Conservation (phyloP, 2,113 vertebrate species). For the Megaleporinus macrocephalus region DNA sequence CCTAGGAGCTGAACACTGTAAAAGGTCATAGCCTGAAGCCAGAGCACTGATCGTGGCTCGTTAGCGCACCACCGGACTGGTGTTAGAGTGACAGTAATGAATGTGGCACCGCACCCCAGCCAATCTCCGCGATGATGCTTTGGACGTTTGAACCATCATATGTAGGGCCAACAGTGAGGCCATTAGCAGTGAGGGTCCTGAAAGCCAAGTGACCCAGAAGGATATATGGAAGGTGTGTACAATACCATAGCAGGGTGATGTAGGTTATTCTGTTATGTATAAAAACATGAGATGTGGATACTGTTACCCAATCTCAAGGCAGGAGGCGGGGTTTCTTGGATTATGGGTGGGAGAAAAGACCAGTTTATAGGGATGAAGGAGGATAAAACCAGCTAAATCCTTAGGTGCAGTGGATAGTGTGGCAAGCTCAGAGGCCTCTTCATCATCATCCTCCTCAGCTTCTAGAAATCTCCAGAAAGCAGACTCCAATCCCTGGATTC, state of each 20-base stretch:
- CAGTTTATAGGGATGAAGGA: neutral
- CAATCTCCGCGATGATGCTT: slow-evolving; percentile 44
- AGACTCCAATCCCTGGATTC: neutral
- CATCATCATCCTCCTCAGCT: neutral
- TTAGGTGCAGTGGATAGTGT: neutral
- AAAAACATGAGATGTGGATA: neutral
- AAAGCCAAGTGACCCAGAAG: slow-evolving; percentile 18
- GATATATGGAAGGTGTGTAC: neutral
- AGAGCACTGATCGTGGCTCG: neutral
- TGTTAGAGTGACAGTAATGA: slow-evolving; percentile 49
- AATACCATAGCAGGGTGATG: neutral
- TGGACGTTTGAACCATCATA: slow-evolving; percentile 37
- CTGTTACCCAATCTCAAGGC: neutral
- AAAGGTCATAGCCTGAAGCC: slow-evolving; percentile 14
- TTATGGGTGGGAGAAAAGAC: neutral
- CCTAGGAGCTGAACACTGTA: neutral
- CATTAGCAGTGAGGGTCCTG: neutral
- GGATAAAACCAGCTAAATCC: neutral
- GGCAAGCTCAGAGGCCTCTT: neutral
- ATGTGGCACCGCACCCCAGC: slow-evolving; percentile 11
- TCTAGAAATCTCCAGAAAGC: neutral
- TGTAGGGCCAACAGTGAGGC: neutral
- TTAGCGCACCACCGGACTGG: slow-evolving; percentile 19
- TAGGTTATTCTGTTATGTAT: neutral
- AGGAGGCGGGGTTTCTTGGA: neutral